phyloP scores from a whole-genome alignment of 2,888 invertebrate species.

The Lumbricus terrestris region DNA sequence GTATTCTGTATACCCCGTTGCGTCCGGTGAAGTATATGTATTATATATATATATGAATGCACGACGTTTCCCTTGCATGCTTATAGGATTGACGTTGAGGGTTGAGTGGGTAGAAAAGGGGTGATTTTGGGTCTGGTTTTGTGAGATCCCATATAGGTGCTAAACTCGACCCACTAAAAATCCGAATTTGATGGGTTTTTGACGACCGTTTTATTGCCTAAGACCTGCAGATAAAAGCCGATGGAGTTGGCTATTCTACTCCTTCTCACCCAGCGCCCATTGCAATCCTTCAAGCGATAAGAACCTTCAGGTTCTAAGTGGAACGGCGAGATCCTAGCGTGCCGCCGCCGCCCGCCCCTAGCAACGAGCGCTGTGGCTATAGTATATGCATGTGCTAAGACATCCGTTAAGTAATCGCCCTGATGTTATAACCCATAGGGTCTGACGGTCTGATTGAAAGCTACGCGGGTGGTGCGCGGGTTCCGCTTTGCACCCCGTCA shows the following conservation, averaged over 20 bases:
- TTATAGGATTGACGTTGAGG: background rate
- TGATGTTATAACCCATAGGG: background rate
- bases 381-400: no score
- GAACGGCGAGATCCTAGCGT: background rate
- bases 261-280: background rate
- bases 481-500: background rate
- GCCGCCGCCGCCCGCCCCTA: no score
- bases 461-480: background rate
- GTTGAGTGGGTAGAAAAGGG: background rate
- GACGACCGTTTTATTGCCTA: constrained; percentile 6
- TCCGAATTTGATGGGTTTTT: constrained; percentile 14
- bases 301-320: background rate
- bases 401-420: background rate
- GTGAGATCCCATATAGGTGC: background rate
- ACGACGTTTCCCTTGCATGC: background rate
- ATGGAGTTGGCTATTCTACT: no score
- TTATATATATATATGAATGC: background rate
- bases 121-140: background rate
- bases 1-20: background rate
- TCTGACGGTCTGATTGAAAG: background rate
- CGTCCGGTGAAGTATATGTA: no score
- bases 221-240: constrained; percentile 11
- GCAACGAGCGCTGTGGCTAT: background rate
- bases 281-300: background rate
- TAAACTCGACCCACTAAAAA: background rate